Evolutionary conservation across 2,113 vertebrate genomes (phyloP).

Genomic region (Tiliqua scincoides): DNA sequence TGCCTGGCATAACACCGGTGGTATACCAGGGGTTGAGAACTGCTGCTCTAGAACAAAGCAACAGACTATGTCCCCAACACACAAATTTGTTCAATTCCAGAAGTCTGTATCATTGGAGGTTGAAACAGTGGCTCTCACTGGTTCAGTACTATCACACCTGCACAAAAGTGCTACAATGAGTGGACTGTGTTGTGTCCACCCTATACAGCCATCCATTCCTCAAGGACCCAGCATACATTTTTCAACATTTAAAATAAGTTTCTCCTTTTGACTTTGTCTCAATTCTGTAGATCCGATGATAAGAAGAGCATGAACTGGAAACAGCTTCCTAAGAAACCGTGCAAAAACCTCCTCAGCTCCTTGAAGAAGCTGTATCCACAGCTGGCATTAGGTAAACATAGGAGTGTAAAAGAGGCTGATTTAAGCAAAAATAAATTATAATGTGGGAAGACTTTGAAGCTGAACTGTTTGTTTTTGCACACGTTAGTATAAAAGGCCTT

Average conservation of each 20-base stretch:
- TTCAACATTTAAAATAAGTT: background rate
- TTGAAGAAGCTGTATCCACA: slow-evolving; percentile 89
- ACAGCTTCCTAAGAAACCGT: slow-evolving; percentile 95
- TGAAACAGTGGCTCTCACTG: too few species aligned
- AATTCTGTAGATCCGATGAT: slow-evolving; percentile 88
- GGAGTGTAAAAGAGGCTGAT: background rate
- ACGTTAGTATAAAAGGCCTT: background rate
- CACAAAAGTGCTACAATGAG: too few species aligned
- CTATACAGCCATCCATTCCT: too few species aligned
- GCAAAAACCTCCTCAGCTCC: slow-evolving; percentile 87
- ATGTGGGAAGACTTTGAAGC: background rate
- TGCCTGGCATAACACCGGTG: too few species aligned
- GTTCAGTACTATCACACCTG: too few species aligned
- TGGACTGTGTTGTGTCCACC: too few species aligned
- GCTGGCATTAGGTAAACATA: slow-evolving; percentile 82
- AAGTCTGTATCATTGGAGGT: too few species aligned
- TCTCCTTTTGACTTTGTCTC: background rate
- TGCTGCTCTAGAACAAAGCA: background rate
- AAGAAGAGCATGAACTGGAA: slow-evolving; percentile 94
- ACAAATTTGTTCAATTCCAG: too few species aligned
- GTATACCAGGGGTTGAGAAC: background rate
- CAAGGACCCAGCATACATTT: background rate
- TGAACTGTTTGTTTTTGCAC: background rate
- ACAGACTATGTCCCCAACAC: too few species aligned
- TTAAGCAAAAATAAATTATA: slow-evolving; percentile 9